Evolutionary conservation across 2,797 vertebrate genomes (phyloP).

Genomic region (Pangasius krempfi): DNA sequence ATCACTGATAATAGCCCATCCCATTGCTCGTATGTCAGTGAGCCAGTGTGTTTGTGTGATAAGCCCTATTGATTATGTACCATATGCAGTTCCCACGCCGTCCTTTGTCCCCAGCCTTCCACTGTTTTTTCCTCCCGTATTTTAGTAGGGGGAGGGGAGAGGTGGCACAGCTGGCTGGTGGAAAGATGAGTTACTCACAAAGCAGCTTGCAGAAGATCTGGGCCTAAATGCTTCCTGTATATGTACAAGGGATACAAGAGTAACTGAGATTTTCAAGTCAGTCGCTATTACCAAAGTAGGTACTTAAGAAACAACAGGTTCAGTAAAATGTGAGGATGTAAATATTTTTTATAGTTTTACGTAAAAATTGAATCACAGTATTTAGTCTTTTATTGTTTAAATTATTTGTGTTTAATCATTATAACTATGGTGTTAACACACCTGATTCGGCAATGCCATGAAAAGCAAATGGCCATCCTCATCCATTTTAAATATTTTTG

Average conservation of each 20-base stretch:
- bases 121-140: constrained; percentile 47
- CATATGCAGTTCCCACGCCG: constrained; percentile 58
- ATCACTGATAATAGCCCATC: constrained; percentile 61
- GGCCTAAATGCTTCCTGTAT: constrained; percentile 19
- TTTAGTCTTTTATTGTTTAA: neutral
- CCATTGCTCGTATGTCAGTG: constrained; percentile 54
- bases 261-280: neutral
- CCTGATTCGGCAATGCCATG: too few species aligned
- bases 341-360: neutral
- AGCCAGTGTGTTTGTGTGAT: constrained; percentile 54
- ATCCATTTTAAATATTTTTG: neutral
- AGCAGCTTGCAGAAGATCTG: constrained; percentile 35
- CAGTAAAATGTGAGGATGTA: neutral
- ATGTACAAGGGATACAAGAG: neutral
- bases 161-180: constrained; percentile 58
- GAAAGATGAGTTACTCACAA: constrained; percentile 53
- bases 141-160: constrained; percentile 36
- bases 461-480: neutral
- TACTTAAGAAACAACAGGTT: neutral
- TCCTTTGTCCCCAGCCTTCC: constrained; percentile 57
- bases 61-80: constrained; percentile 69
- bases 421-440: neutral
- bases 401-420: neutral
- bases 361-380: neutral
- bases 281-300: neutral